Conservation (phyloP, 2,113 vertebrate genomes). For the Ctenodactylus gundi region DNA sequence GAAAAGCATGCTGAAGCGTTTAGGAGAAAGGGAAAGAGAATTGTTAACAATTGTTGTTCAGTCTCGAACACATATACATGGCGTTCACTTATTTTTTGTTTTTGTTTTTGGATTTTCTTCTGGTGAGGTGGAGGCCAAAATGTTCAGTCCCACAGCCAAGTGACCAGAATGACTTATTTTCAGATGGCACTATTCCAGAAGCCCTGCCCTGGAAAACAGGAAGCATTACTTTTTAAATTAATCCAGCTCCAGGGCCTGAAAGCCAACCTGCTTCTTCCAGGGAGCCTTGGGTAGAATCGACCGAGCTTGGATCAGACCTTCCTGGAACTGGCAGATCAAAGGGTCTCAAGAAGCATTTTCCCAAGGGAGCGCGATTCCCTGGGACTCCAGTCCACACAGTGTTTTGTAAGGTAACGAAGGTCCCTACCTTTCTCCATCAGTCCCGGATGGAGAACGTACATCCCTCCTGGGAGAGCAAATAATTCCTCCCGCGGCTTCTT, state of each 20-base stretch:
- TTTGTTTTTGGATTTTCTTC: too few species aligned
- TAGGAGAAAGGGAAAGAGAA: not conserved
- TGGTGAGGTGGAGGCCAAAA: not conserved
- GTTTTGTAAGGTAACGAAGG: rapidly evolving
- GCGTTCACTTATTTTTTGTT: too few species aligned
- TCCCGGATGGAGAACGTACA: not conserved
- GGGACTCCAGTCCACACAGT: not conserved
- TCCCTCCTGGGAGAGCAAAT: not conserved
- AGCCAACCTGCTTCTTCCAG: not conserved
- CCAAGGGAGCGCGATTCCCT: not conserved
- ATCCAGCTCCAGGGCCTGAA: not conserved
- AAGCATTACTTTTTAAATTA: not conserved
- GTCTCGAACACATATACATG: not conserved
- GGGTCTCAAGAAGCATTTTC: not conserved
- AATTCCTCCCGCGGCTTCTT: not conserved
- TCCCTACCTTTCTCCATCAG: not conserved
- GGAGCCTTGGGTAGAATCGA: not conserved
- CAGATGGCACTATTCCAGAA: not conserved
- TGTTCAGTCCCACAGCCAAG: not conserved
- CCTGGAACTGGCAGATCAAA: not conserved
- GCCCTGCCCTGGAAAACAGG: not conserved
- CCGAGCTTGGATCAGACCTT: not conserved
- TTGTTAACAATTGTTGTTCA: not conserved
- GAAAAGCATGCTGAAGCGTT: not conserved
- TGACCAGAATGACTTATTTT: not conserved